A percentile compares a stretch with the other conserved stretches of the same genome.
Evolutionary conservation across 2,113 vertebrate species (phyloP).

Genomic region (Pelmatolapia mariae): DNA sequence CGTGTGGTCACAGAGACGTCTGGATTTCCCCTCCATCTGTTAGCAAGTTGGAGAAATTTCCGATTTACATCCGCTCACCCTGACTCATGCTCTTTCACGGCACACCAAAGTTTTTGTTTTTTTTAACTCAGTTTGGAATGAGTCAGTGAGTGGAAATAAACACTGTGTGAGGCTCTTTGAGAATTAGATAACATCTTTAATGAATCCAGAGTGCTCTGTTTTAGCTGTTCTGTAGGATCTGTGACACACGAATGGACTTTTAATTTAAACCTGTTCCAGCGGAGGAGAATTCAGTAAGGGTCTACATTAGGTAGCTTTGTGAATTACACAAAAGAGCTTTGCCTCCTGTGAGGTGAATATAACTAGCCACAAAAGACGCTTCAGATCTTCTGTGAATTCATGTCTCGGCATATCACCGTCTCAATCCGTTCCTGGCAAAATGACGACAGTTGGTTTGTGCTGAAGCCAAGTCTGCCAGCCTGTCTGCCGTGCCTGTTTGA

Average conservation of each 20-base stretch:
- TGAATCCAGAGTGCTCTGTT: neutral
- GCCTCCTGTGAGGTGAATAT: neutral
- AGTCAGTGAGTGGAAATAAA: conserved; percentile 31
- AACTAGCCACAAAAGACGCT: neutral
- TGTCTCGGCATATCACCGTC: conserved; percentile 42
- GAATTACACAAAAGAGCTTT: neutral
- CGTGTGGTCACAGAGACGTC: neutral
- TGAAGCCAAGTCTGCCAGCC: conserved; percentile 9
- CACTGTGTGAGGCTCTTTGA: neutral
- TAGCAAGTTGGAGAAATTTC: conserved; percentile 5
- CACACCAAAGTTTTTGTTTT: neutral
- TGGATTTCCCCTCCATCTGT: conserved; percentile 59
- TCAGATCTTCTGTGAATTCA: conserved; percentile 21
- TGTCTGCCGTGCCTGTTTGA: neutral
- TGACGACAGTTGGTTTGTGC: conserved; percentile 1
- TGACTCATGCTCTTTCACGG: conserved; percentile 38
- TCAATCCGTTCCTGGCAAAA: conserved; percentile 15
- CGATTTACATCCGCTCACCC: neutral
- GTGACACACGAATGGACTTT: neutral
- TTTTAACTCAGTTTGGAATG: neutral
- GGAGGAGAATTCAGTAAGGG: neutral
- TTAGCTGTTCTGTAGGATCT: neutral
- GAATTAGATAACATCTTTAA: neutral
- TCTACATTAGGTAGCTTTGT: neutral
- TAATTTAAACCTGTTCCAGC: neutral